Evolutionary conservation across 1,140 invertebrate species (phyloP).

Genomic region (Callitettix versicolor): DNA sequence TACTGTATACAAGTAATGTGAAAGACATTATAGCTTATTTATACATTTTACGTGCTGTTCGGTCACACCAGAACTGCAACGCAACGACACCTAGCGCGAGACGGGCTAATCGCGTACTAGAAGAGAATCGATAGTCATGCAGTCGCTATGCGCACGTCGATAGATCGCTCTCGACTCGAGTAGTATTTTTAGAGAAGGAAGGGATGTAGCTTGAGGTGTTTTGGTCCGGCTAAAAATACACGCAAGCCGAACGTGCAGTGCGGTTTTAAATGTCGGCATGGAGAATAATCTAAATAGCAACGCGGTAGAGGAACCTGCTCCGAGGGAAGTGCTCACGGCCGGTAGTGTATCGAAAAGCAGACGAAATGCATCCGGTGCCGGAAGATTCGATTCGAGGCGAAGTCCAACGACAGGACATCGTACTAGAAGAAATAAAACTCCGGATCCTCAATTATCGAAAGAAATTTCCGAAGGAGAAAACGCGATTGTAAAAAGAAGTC

Average conservation of each 20-base stretch:
- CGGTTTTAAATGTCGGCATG: too few species aligned
- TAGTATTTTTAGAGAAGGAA: background rate
- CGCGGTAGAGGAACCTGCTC: background rate
- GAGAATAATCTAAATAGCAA: too few species aligned
- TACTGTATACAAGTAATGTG: too few species aligned
- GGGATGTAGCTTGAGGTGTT: background rate
- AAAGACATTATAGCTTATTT: too few species aligned
- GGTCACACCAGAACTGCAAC: too few species aligned
- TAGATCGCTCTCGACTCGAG: background rate
- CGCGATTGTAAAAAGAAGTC: conserved; percentile 8
- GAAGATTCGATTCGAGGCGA: conserved; percentile 13
- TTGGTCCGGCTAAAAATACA: background rate
- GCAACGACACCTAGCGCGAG: too few species aligned
- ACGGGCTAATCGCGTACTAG: too few species aligned
- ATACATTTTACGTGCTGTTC: too few species aligned
- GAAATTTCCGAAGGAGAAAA: background rate
- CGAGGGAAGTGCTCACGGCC: conserved; percentile 9
- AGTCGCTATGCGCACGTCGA: background rate
- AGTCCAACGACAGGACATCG: conserved; percentile 18
- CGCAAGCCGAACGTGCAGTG: background rate
- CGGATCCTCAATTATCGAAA: conserved; percentile 11
- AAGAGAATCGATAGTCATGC: conserved; percentile 1
- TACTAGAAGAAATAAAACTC: conserved; percentile 10
- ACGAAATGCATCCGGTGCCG: conserved; percentile 7
- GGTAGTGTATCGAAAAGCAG: conserved; percentile 12